Conservation (phyloP, 2,113 vertebrate genomes). For the Oophaga pumilio region DNA sequence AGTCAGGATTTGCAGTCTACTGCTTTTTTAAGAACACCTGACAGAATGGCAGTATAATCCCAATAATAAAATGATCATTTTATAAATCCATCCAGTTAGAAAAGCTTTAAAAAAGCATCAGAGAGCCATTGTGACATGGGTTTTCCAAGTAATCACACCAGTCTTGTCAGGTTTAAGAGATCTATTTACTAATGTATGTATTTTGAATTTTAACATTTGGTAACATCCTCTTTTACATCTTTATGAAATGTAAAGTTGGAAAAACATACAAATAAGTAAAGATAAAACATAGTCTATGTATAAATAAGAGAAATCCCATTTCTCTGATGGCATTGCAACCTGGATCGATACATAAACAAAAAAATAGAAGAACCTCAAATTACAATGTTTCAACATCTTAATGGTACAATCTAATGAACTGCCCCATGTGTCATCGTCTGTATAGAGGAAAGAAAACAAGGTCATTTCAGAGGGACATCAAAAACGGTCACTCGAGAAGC, state of each 20-base stretch:
- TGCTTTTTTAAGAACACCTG: too few relatives aligned
- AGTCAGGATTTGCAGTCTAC: too few relatives aligned
- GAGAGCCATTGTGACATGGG: too few relatives aligned
- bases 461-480: slow-evolving; percentile 1
- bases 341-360: slow-evolving; percentile 43
- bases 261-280: not conserved
- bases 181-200: too few relatives aligned
- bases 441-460: slow-evolving; percentile 23
- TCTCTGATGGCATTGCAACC: not conserved
- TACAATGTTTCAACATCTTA: slow-evolving; percentile 39
- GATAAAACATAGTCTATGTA: not conserved
- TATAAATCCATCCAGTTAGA: too few relatives aligned
- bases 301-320: not conserved
- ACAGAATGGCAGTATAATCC: too few relatives aligned
- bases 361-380: slow-evolving; percentile 46
- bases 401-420: slow-evolving; percentile 49
- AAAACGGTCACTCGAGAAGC: not conserved
- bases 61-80: too few relatives aligned
- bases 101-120: too few relatives aligned
- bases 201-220: not conserved
- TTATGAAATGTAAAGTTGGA: not conserved
- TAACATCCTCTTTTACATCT: not conserved
- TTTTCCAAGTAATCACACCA: too few relatives aligned
- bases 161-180: too few relatives aligned
- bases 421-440: slow-evolving; percentile 13